Percentiles rank a stretch among this genome's conserved stretches.
phyloP scores from a whole-genome alignment of 1,140 invertebrate species.

The Caenorhabditis remanei region DNA sequence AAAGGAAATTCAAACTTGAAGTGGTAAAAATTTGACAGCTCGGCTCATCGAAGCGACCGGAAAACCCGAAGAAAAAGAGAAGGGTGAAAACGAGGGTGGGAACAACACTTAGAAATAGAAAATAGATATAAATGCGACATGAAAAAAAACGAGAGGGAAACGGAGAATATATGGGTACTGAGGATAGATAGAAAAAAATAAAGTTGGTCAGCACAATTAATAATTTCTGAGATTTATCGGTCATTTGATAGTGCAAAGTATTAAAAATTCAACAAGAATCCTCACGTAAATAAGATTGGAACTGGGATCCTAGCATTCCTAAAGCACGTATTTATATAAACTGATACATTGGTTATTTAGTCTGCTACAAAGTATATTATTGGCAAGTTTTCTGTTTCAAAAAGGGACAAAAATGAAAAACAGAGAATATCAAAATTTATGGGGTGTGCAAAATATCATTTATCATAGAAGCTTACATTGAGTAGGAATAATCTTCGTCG shows the following conservation, averaged over 20 bases:
- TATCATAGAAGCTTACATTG: constrained; percentile 10
- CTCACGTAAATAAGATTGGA: no score
- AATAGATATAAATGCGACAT: neutral
- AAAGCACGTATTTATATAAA: no score
- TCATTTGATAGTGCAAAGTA: neutral
- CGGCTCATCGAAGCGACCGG: constrained; percentile 15
- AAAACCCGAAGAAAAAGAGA: neutral
- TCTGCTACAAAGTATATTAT: no score
- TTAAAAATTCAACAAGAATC: neutral
- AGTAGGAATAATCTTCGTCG: neutral
- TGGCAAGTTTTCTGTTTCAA: neutral
- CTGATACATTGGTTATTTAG: no score
- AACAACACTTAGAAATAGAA: neutral
- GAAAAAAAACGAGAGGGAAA: neutral
- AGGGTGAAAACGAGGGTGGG: neutral
- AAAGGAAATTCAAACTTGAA: constrained; percentile 10
- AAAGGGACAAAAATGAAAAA: neutral
- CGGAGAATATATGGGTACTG: neutral
- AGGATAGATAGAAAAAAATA: neutral
- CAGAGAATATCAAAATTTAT: constrained; percentile 14
- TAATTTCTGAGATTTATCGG: neutral
- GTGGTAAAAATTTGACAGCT: constrained; percentile 44
- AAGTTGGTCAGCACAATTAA: neutral
- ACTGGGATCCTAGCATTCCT: no score
- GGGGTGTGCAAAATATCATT: constrained; percentile 36